Conservation (phyloP, 2,888 invertebrate species). For the Pseudococcus longispinus region DNA sequence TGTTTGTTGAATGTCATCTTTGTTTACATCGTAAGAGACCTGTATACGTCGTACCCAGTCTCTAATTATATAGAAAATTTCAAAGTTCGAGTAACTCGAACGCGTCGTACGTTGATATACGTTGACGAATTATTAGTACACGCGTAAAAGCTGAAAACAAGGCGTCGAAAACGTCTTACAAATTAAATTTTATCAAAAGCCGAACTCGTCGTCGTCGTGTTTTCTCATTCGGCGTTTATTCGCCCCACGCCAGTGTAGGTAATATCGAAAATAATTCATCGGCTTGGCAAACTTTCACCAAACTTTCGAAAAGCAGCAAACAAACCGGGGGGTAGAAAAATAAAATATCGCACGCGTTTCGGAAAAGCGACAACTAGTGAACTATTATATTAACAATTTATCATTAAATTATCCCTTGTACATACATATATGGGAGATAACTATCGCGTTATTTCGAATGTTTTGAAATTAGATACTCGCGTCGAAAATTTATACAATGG, state of each 20-base stretch:
- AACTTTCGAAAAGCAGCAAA: neutral
- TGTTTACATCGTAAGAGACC: neutral
- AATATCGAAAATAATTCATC: slow-evolving; percentile 7
- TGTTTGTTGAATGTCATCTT: neutral
- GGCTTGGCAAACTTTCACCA: neutral
- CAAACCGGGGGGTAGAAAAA: neutral
- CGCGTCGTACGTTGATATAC: neutral
- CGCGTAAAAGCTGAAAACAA: no score
- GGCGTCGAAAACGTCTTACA: neutral
- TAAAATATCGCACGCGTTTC: neutral
- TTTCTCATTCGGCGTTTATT: neutral
- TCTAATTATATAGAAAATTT: neutral
- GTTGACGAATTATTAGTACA: no score
- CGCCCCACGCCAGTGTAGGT: neutral
- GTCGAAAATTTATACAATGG: neutral
- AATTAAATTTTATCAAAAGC: neutral
- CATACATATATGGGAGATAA: neutral
- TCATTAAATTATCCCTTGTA: neutral
- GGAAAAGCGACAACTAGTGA: neutral
- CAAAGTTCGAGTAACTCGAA: neutral
- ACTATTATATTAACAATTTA: neutral
- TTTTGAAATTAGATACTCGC: neutral
- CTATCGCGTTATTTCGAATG: neutral
- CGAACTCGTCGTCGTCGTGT: neutral
- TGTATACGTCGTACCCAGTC: neutral